Evolutionary conservation across 2,113 vertebrate genomes (phyloP).

Genomic region (Cichladusa arquata): DNA sequence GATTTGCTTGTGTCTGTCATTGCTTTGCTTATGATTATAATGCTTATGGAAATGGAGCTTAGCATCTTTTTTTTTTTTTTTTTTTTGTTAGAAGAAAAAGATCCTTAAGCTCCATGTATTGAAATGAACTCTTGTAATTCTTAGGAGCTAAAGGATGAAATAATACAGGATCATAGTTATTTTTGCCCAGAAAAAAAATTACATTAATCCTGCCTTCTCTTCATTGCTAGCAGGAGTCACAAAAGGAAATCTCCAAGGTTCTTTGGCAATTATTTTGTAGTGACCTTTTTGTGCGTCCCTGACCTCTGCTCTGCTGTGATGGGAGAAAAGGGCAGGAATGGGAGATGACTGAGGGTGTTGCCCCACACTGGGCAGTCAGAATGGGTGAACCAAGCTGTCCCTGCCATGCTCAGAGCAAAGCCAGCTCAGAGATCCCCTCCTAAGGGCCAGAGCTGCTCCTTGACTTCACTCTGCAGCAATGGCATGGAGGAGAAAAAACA

Average conservation of each 20-base stretch:
- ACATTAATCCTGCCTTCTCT: slow-evolving; percentile 31
- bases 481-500: background rate
- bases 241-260: slow-evolving; percentile 5
- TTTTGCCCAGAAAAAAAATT: slow-evolving; percentile 11
- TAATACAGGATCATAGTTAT: slow-evolving; percentile 47
- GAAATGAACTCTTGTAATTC: slow-evolving; percentile 40
- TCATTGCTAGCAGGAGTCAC: background rate
- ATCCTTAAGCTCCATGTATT: slow-evolving; percentile 41
- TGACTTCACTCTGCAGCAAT: background rate
- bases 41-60: slow-evolving; percentile 45
- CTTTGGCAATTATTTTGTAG: background rate
- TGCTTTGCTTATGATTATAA: slow-evolving; percentile 39
- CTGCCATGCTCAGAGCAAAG: background rate
- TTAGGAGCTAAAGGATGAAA: slow-evolving; percentile 41
- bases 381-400: background rate
- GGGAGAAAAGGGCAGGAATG: background rate
- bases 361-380: background rate
- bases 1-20: slow-evolving; percentile 4
- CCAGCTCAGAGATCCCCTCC: background rate
- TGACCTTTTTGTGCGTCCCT: background rate
- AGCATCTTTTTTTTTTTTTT: background rate
- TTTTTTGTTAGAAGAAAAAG: background rate
- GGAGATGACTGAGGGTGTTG: background rate
- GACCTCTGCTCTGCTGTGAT: background rate
- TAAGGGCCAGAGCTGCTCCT: background rate